Evolutionary conservation across 2,113 vertebrate genomes (phyloP).

Genomic region (Lophura nycthemera): DNA sequence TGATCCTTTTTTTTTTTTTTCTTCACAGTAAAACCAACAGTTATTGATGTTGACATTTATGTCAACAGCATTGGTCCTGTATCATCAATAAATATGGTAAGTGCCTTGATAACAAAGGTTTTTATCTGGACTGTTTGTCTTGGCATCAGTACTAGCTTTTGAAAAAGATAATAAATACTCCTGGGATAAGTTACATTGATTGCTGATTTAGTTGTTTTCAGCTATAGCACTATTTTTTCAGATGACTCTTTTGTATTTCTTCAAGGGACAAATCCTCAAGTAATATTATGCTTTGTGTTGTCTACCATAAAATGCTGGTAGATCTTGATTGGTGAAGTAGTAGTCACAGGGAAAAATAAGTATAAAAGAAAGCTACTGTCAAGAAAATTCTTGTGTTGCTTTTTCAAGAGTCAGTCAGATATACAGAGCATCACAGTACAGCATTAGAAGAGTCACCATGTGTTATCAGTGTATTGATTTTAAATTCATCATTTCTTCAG

Average conservation of each 20-base stretch:
- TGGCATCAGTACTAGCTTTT: neutral
- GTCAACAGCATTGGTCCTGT: constrained; percentile 98
- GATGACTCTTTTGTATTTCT: neutral
- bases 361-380: neutral
- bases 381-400: neutral
- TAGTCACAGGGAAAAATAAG: neutral
- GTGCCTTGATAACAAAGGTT: constrained; percentile 61
- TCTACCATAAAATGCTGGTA: neutral
- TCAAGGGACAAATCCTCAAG: neutral
- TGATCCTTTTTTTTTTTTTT: constrained; percentile 21
- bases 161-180: neutral
- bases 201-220: neutral
- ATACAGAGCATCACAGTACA: neutral
- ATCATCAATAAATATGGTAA: constrained; percentile 98
- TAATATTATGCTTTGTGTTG: neutral
- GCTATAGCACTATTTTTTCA: neutral
- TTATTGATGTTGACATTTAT: constrained; percentile 94
- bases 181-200: neutral
- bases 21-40: constrained; percentile 89
- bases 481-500: neutral
- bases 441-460: neutral
- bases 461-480: neutral
- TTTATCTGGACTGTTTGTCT: constrained; percentile 21
- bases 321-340: neutral
- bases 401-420: neutral